Base-by-base conservation (phyloP, 37 sponge, comb jelly and placozoan genomes). In the Hormiphora californensis region DNA sequence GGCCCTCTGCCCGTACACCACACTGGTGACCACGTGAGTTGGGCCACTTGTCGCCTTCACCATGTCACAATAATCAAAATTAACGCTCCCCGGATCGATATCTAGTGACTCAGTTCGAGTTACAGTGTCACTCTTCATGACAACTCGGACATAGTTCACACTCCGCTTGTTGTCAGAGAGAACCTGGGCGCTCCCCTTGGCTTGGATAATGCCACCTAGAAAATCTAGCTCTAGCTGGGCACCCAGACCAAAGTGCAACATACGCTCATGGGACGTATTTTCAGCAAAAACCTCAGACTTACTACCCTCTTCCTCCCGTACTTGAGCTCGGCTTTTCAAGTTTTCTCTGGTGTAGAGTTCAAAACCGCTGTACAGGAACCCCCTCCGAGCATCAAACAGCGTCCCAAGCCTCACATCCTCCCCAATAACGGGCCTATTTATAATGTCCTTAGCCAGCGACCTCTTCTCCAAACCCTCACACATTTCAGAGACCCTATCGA, bases 21-120 rank as follows among this genome's bases (percentile, higher is more conserved):
- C 43, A 43, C 81, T 1, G 21, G 81, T 43, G 1, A 73, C 81
- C 4, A 73, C 40, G 25, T 73, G 81, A 43, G 81, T 73, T 22
- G 81, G 81, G 4, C 81, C 81, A 22, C 46, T 25, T 21, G 40
- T 33, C n/a, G 4, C n/a, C 15, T 17, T 28, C 27, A 73, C 23
- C 41, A 73, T 21, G 17, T 73, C 23, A 30, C 81, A 73, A 46
- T 73, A 73, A 2, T 73, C 81, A 3, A 23, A 4, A 17, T 57
- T 57, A 15, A 12, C 7, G 36, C 8, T 28, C 25, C 35, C 38
- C 4, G 23, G 1, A n/a, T n/a, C n/a, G n/a, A n/a, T n/a, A n/a
- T n/a, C n/a, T n/a, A n/a, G n/a, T n/a, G n/a, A n/a, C 0, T 43
- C 44, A 15, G 4, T 22, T 9, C 21, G 1, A 9, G 40, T 21